These are phyloP conservation scores for Pentalonia nigronervosa DNA, from an alignment of 1,140 invertebrate species.

Conservation along the genomic window DNA sequence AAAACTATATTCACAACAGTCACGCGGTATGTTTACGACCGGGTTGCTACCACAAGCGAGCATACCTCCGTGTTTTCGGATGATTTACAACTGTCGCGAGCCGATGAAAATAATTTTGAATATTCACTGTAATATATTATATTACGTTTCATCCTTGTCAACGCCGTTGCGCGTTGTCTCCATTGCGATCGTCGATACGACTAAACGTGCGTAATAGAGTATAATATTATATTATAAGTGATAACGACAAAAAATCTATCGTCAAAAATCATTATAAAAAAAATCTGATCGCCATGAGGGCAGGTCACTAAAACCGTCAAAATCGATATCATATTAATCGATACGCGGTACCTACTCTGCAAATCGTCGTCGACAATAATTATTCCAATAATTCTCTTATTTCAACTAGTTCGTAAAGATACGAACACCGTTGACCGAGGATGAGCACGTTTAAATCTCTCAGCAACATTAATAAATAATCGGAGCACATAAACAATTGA, in stretches of 20 bases:
- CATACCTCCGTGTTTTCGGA: slow-evolving; percentile 49
- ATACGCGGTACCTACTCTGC: too few relatives aligned
- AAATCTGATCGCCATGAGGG: too few relatives aligned
- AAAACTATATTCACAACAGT: slow-evolving; percentile 27
- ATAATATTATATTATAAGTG: too few relatives aligned
- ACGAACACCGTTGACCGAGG: too few relatives aligned
- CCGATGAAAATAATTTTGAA: slow-evolving; percentile 40
- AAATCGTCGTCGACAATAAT: too few relatives aligned
- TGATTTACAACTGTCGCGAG: slow-evolving; percentile 38
- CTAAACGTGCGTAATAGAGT: background rate
- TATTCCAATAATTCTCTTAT: too few relatives aligned
- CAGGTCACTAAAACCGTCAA: too few relatives aligned
- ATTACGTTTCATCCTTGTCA: background rate
- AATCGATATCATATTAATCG: too few relatives aligned
- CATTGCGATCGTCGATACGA: background rate
- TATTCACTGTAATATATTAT: background rate
- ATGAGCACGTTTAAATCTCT: background rate
- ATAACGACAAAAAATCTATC: too few relatives aligned
- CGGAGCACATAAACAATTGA: background rate
- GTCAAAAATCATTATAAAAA: too few relatives aligned
- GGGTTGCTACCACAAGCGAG: slow-evolving; percentile 53
- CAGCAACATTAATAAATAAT: background rate
- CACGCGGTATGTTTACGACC: slow-evolving; percentile 47
- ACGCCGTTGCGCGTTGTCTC: background rate
- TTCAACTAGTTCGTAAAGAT: too few relatives aligned